These are phyloP conservation scores for Himalopsyche phryganea DNA, from an alignment of 1,140 invertebrate genomes.

Conservation along the genomic window DNA sequence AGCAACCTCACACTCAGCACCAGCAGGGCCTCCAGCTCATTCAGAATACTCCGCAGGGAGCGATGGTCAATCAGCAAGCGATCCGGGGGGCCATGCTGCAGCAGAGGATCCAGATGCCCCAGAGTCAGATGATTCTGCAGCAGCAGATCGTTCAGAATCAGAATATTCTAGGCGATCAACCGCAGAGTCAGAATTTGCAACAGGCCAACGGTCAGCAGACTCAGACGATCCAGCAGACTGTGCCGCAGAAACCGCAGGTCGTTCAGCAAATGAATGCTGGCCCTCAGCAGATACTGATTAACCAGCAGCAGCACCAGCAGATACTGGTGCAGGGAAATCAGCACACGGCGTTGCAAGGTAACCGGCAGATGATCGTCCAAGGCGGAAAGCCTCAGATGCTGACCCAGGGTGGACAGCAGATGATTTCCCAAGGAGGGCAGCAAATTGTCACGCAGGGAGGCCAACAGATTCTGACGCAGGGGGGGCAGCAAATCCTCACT, in stretches of 20 bases:
- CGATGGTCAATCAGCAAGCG: slow-evolving; percentile 41
- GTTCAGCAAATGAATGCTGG: slow-evolving; percentile 41
- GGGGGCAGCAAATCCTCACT: slow-evolving; percentile 45
- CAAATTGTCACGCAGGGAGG: slow-evolving; percentile 37
- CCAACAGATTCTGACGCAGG: slow-evolving; percentile 48
- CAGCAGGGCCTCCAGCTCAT: slow-evolving; percentile 50
- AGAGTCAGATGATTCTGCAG: slow-evolving; percentile 50
- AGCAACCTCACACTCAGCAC: slow-evolving; percentile 38
- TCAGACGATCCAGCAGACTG: slow-evolving; percentile 41
- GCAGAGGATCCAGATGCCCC: slow-evolving; percentile 46
- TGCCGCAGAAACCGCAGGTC: slow-evolving; percentile 35
- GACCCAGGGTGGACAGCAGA: slow-evolving; percentile 39
- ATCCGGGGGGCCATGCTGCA: slow-evolving; percentile 49
- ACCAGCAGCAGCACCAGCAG: slow-evolving; percentile 49
- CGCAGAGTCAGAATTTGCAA: slow-evolving; percentile 36
- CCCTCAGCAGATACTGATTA: slow-evolving; percentile 47
- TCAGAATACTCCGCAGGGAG: slow-evolving; percentile 44
- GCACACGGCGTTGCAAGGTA: slow-evolving; percentile 43
- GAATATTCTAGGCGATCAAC: slow-evolving; percentile 45
- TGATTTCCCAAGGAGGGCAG: slow-evolving; percentile 15
- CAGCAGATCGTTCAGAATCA: slow-evolving; percentile 52
- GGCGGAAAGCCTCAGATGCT: slow-evolving; percentile 45
- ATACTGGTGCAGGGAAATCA: slow-evolving; percentile 48
- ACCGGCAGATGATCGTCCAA: slow-evolving; percentile 46
- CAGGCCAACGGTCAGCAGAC: slow-evolving; percentile 41